Percentiles rank a stretch among this genome's conserved stretches.
Conservation (phyloP, 2,888 invertebrate genomes). For the Sylvicola fuscatus region DNA sequence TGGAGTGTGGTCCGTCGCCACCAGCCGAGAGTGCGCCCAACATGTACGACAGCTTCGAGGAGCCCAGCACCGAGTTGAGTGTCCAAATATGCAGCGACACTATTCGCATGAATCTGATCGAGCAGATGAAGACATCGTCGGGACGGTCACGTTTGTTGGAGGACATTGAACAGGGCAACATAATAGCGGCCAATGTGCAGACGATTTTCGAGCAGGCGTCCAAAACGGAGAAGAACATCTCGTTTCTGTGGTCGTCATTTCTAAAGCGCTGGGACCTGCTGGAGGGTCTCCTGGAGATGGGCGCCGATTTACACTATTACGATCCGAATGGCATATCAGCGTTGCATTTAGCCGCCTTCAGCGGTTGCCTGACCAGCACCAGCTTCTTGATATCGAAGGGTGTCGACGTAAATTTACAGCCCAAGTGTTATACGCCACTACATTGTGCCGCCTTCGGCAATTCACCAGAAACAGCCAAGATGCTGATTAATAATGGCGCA, state of each 20-base stretch:
- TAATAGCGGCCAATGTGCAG: conserved; percentile 33
- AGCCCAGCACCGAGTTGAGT: conserved; percentile 44
- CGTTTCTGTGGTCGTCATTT: conserved; percentile 55
- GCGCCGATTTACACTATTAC: conserved; percentile 46
- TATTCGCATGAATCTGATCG: conserved; percentile 48
- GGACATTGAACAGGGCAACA: conserved; percentile 48
- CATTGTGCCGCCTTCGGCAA: conserved; percentile 84
- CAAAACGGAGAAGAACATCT: conserved; percentile 46
- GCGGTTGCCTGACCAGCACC: conserved; percentile 51
- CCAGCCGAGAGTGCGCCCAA: conserved; percentile 64
- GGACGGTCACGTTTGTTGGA: conserved; percentile 47
- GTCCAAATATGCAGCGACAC: conserved; percentile 55
- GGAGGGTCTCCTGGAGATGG: conserved; percentile 37
- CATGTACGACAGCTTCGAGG: conserved; percentile 63
- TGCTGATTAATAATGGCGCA: conserved; percentile 52
- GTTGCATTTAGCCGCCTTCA: conserved; percentile 56
- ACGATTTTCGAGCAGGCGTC: conserved; percentile 33
- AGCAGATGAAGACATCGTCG: conserved; percentile 49
- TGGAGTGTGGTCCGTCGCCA: conserved; percentile 60
- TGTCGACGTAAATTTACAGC: conserved; percentile 44
- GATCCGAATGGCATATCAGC: conserved; percentile 56
- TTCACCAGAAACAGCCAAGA: conserved; percentile 55
- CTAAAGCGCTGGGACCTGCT: conserved; percentile 46
- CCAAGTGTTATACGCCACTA: conserved; percentile 57
- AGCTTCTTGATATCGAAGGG: conserved; percentile 45